These are phyloP conservation scores for Microctenopoma lineatum DNA, from an alignment of 2,797 vertebrate species.

Conservation along the genomic window DNA sequence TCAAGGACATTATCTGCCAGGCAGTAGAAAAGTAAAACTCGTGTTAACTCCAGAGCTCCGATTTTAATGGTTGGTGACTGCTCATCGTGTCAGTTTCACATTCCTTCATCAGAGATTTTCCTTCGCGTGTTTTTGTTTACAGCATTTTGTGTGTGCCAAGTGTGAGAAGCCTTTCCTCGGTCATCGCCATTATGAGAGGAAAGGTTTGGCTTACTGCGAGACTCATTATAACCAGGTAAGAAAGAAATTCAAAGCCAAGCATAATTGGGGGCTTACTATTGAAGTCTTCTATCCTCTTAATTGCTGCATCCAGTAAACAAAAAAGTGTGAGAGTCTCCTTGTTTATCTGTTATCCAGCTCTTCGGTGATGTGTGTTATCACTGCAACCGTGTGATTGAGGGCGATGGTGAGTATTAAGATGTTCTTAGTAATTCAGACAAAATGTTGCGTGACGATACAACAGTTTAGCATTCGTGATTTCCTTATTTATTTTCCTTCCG, in stretches of 20 bases:
- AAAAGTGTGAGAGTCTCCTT: slow-evolving; percentile 16
- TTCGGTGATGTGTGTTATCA: slow-evolving; percentile 99
- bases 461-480: slow-evolving; percentile 4
- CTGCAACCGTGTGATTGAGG: slow-evolving; percentile 99
- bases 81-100: slow-evolving; percentile 8
- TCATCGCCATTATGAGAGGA: slow-evolving; percentile 98
- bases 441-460: slow-evolving; percentile 11
- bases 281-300: background rate
- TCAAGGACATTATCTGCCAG: slow-evolving; percentile 9
- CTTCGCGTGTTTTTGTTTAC: slow-evolving; percentile 59
- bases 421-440: slow-evolving; percentile 6
- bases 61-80: slow-evolving; percentile 4
- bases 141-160: slow-evolving; percentile 87
- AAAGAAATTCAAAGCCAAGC: background rate
- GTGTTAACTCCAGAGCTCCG: too few species aligned
- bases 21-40: background rate
- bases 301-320: background rate
- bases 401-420: slow-evolving; percentile 89
- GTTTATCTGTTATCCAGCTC: slow-evolving; percentile 81
- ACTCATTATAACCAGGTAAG: slow-evolving; percentile 99
- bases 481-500: background rate
- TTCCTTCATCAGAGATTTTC: background rate
- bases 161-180: slow-evolving; percentile 98
- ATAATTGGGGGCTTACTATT: background rate
- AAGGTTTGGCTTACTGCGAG: slow-evolving; percentile 97